Evolutionary conservation across 2,888 invertebrate genomes (phyloP), one percentile per base, ranked within the genome.

Genomic region (Drosophila paranaensis): DNA sequence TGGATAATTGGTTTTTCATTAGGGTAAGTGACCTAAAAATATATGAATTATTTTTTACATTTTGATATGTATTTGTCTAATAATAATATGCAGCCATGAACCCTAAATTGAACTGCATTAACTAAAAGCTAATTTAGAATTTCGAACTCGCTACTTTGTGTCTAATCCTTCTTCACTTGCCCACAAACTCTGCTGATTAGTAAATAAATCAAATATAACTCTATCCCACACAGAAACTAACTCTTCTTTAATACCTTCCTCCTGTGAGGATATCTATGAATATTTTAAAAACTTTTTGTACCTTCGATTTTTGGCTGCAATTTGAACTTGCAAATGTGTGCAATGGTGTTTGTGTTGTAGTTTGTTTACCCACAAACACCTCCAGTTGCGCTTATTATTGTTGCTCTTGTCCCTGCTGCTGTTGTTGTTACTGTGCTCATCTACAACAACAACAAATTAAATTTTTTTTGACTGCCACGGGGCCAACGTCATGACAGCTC

Each of bases 401-500:
- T 43, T 35, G 51, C 20, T 51, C 20, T 5, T 20, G 35, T 35
- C 13, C 35, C 13, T 51, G 6, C 20, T 43, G 20, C 3, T 35
- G 11, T 35, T 37, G 50, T 14, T 46, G 46, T 3, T 27, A 6
- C 27, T 8, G 46, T 14, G 25, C 20, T 58, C 60, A 55, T 48
- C 54, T 30, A 35, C 13, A 68, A 50, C 54, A 51, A 40, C 37
- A 62, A 46, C 9, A 43, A 42, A 66, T 63, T 71, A 63, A 67
- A 73, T 64, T 64, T 43, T 77, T 75, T 72, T 76, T 48, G 67
- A 55, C 58, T 73, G 53, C 48, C 55, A 70, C 16, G 60, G 67
- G 57, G 45, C 35, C 75, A 77, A 64, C 74, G 69, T 83, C 79
- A 81, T 71, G 81, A 77, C 51, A 71, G 72, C 67, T 79, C 55